Percentiles rank a stretch among this genome's conserved stretches.
Evolutionary conservation across 2,113 vertebrate species (phyloP).

Genomic region (Barbus barbus): DNA sequence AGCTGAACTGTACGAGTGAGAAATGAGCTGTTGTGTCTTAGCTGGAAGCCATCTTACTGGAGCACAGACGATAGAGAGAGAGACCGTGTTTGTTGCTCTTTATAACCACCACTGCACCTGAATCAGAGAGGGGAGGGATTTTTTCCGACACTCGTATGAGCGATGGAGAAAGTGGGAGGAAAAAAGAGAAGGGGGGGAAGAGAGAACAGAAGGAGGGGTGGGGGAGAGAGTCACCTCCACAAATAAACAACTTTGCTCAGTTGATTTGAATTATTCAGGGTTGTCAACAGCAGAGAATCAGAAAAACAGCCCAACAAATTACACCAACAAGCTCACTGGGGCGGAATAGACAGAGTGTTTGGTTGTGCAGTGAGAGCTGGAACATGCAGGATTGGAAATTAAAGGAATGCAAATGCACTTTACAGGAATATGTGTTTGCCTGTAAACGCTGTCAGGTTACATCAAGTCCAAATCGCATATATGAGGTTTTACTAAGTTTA

Average conservation of each 20-base stretch:
- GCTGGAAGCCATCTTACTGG: conserved; percentile 35
- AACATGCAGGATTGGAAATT: conserved; percentile 37
- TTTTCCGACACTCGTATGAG: neutral
- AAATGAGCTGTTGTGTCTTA: conserved; percentile 32
- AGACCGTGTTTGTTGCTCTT: conserved; percentile 5
- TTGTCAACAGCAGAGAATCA: conserved; percentile 54
- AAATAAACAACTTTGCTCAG: conserved; percentile 58
- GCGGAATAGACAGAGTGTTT: conserved; percentile 48
- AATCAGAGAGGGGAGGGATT: conserved; percentile 6
- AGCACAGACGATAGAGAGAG: neutral
- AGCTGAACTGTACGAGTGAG: conserved; percentile 6
- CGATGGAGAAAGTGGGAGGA: neutral
- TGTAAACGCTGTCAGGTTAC: conserved; percentile 17
- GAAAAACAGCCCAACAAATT: conserved; percentile 52
- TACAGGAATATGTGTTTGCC: conserved; percentile 25
- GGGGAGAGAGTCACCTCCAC: conserved; percentile 39
- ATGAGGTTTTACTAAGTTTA: conserved; percentile 6
- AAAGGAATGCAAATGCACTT: conserved; percentile 35
- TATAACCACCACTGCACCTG: neutral
- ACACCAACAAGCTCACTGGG: conserved; percentile 45
- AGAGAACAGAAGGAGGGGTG: neutral
- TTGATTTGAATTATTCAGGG: conserved; percentile 60
- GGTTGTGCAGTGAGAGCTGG: conserved; percentile 13
- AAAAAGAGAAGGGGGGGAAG: conserved; percentile 1
- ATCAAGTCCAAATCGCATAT: conserved; percentile 1